These are phyloP conservation scores for Butorides virescens DNA, from an alignment of 2,113 vertebrate genomes.

Conservation along the genomic window DNA sequence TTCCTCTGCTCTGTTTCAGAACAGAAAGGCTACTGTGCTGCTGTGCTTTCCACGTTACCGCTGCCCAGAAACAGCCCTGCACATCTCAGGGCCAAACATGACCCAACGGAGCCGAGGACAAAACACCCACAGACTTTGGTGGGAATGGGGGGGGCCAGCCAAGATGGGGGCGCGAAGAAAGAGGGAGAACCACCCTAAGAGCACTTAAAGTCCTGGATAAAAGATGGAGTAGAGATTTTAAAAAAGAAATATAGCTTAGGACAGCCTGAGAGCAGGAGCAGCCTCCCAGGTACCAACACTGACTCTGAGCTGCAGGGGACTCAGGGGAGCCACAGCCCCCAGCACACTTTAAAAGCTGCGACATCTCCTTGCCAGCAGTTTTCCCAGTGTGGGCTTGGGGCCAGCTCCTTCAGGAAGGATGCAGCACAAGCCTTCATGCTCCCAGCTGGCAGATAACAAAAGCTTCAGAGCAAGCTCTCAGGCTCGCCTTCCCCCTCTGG, in stretches of 20 bases:
- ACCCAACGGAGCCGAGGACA: background rate
- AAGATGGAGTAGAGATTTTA: background rate
- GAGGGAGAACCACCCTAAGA: background rate
- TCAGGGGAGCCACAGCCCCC: background rate
- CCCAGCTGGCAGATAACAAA: background rate
- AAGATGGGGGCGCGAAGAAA: background rate
- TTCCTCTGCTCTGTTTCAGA: background rate
- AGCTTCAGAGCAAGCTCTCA: background rate
- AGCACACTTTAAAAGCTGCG: background rate
- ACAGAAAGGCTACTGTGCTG: background rate
- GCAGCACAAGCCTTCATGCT: background rate
- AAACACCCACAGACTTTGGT: background rate
- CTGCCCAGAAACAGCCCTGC: background rate
- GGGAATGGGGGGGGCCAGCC: no score
- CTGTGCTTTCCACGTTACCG: background rate
- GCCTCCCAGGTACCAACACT: background rate
- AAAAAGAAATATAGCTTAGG: background rate
- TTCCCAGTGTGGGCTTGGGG: fast-evolving
- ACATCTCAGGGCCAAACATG: background rate
- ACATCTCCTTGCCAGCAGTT: background rate
- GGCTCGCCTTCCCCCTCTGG: background rate
- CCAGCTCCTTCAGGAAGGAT: background rate
- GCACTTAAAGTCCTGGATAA: background rate
- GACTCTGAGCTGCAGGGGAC: background rate
- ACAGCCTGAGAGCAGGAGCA: background rate